Conservation (phyloP, 2,113 vertebrate species). For the Hucho hucho region DNA sequence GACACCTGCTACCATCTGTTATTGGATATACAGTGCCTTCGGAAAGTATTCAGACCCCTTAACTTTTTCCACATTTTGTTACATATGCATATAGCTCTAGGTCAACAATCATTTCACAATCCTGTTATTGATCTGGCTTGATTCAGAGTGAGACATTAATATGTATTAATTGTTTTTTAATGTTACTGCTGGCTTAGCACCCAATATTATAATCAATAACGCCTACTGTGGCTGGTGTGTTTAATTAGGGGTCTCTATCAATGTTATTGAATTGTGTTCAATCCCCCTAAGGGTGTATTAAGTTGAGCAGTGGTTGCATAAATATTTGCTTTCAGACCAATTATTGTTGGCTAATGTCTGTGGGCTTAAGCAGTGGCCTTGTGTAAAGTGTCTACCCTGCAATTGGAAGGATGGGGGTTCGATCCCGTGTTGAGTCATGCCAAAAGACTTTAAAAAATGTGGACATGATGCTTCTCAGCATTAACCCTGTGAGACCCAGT, state of each 20-base stretch:
- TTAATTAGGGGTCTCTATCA: conserved; percentile 17
- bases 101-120: background rate
- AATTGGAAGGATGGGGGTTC: no score
- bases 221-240: background rate
- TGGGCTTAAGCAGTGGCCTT: background rate
- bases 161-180: background rate
- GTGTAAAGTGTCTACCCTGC: background rate
- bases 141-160: background rate
- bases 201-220: conserved; percentile 8
- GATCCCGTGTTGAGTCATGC: no score
- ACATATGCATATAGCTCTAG: background rate
- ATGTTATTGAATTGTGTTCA: conserved; percentile 14
- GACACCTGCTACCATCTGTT: no score
- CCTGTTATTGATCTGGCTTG: background rate
- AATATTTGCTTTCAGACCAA: background rate
- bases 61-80: no score
- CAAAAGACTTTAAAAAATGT: no score
- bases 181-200: conserved; percentile 9
- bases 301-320: background rate
- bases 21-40: no score
- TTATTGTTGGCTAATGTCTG: no score
- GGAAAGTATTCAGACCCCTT: no score
- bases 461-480: background rate
- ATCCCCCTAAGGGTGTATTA: background rate
- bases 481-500: no score